phyloP scores from a whole-genome alignment of 2,888 invertebrate species.

The Mesochorus sp. region DNA sequence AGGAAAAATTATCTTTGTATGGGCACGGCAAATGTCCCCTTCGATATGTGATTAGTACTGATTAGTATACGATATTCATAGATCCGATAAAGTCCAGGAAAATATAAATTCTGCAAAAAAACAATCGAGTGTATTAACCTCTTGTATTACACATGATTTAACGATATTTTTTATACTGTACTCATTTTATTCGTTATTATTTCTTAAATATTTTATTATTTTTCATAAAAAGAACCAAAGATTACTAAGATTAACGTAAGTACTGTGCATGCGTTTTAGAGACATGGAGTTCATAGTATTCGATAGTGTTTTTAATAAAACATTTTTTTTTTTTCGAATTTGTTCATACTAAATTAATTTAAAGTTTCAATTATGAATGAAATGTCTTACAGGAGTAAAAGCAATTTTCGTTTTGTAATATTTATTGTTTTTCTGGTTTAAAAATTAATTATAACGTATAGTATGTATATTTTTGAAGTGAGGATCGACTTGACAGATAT shows the following conservation, averaged over 20 bases:
- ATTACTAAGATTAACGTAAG: too few species aligned
- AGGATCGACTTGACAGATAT: constrained; percentile 14
- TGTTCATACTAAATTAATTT: background rate
- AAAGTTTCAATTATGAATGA: too few species aligned
- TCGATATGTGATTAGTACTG: background rate
- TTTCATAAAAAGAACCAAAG: too few species aligned
- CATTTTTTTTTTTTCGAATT: background rate
- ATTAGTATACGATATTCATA: constrained; percentile 13
- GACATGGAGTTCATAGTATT: too few species aligned
- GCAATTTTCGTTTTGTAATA: too few species aligned
- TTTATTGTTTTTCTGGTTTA: too few species aligned
- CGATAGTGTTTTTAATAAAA: too few species aligned
- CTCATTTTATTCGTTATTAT: too few species aligned
- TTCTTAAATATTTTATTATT: too few species aligned
- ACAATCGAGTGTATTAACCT: background rate
- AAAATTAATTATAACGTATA: background rate
- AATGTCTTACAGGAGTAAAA: too few species aligned
- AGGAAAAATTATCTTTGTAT: constrained; percentile 44
- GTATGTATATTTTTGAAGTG: background rate
- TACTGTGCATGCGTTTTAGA: too few species aligned
- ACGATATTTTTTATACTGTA: too few species aligned
- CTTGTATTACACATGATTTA: background rate
- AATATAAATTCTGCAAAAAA: constrained; percentile 12
- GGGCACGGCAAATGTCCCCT: constrained; percentile 30
- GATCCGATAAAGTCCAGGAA: constrained; percentile 17